Conservation (phyloP, 1,140 invertebrate genomes). For the Zaprionus gabonicus region DNA sequence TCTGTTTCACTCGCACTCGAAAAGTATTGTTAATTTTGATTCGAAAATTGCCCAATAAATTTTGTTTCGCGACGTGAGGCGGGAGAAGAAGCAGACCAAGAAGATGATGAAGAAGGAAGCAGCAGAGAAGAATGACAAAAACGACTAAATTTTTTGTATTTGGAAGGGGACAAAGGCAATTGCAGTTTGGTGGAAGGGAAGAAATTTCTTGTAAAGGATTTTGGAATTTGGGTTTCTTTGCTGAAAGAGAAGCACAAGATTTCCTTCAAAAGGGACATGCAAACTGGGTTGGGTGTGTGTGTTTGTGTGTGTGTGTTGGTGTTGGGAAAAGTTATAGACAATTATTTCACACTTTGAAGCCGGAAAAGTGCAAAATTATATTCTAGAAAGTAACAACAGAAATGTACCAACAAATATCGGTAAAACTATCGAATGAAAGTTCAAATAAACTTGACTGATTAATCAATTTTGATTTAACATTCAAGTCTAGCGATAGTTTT, state of each 20-base stretch:
- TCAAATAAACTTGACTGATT: not conserved
- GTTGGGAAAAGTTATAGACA: not conserved
- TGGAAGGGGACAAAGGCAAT: constrained; percentile 7
- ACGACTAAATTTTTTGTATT: constrained; percentile 4
- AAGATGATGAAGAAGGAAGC: constrained; percentile 14
- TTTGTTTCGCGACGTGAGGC: constrained; percentile 19
- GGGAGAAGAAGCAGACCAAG: constrained; percentile 22
- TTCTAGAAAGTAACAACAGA: constrained; percentile 3
- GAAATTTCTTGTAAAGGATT: not conserved
- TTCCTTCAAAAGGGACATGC: constrained; percentile 6
- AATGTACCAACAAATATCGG: not conserved
- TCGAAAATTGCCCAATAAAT: constrained; percentile 4
- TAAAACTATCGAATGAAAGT: not conserved
- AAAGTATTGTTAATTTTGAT: constrained; percentile 15
- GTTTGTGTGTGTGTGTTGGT: constrained; percentile 7
- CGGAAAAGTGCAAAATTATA: constrained; percentile 19
- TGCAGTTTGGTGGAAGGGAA: constrained; percentile 16
- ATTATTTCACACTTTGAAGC: constrained; percentile 14
- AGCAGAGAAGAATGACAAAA: constrained; percentile 20
- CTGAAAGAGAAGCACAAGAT: constrained; percentile 30
- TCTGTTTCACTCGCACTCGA: constrained; percentile 47
- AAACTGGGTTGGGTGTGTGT: not conserved
- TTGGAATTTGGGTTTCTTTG: constrained; percentile 9
- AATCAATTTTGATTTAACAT: not conserved
- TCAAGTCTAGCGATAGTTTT: not conserved